Evolutionary conservation across 2,797 vertebrate genomes (phyloP).

Genomic region (Artibeus jamaicensis): DNA sequence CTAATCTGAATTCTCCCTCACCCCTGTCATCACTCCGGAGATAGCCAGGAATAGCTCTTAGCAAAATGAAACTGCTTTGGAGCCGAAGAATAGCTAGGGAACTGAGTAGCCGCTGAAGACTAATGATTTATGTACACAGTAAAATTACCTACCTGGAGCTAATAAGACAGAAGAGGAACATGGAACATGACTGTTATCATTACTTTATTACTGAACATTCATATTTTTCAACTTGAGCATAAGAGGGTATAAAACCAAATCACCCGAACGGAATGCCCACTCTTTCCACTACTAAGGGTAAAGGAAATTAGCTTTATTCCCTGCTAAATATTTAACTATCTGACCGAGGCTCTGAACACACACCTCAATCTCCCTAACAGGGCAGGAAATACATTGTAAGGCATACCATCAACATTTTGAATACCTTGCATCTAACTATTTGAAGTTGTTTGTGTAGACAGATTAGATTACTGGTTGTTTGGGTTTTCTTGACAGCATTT

Average conservation of each 20-base stretch:
- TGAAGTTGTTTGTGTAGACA: not conserved
- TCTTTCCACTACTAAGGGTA: not conserved
- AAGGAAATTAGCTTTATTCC: not conserved
- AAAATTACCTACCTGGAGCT: constrained; percentile 63
- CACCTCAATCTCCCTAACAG: not conserved
- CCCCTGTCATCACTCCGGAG: constrained; percentile 38
- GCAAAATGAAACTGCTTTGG: constrained; percentile 62
- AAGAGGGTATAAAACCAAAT: constrained; percentile 51
- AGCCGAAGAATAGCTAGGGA: constrained; percentile 9
- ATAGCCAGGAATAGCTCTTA: constrained; percentile 10
- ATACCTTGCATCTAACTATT: not conserved
- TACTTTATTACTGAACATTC: constrained; percentile 61
- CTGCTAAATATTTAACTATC: not conserved
- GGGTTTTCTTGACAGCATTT: not conserved
- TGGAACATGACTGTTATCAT: constrained; percentile 51
- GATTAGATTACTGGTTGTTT: not conserved
- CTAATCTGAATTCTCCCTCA: constrained; percentile 44
- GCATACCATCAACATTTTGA: not conserved
- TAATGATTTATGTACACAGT: constrained; percentile 63
- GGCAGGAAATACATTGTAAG: not conserved
- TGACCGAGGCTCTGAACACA: not conserved
- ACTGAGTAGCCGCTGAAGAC: not conserved
- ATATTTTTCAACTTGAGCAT: constrained; percentile 48
- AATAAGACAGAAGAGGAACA: constrained; percentile 67
- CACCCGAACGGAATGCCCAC: constrained; percentile 3